Evolutionary conservation across 35 echinoderm and acorn worm genomes (phyloP).

Genomic region (Apostichopus parvimensis): DNA sequence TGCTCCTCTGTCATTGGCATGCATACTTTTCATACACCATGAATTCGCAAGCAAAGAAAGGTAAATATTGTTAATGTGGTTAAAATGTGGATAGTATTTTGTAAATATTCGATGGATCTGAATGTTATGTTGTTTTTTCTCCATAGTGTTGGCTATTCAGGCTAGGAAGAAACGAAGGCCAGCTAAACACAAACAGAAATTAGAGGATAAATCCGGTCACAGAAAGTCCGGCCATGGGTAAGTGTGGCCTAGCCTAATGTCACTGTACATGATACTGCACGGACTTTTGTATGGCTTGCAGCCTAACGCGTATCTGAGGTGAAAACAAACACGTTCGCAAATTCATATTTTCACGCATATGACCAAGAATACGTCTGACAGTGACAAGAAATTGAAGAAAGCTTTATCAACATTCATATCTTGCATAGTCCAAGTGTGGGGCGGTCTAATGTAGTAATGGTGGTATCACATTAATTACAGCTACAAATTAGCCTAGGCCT

Average conservation of each 20-base stretch:
- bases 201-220: conserved; percentile 37
- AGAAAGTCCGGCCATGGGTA: conserved; percentile 35
- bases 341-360: too few species aligned
- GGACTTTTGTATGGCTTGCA: background rate
- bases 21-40: background rate
- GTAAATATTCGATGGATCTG: background rate
- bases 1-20: background rate
- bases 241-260: conserved; percentile 17
- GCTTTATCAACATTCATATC: too few species aligned
- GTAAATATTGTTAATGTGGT: background rate
- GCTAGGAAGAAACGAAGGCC: conserved; percentile 50
- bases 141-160: conserved; percentile 45
- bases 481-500: too few species aligned
- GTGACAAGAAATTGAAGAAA: too few species aligned
- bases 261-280: background rate
- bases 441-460: too few species aligned
- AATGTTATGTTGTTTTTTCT: conserved; percentile 13
- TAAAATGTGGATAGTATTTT: background rate
- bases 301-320: background rate
- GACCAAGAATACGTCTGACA: too few species aligned
- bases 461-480: too few species aligned
- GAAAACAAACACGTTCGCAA: too few species aligned
- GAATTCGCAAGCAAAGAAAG: conserved; percentile 41
- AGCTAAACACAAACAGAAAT: conserved; percentile 46
- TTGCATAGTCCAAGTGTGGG: too few species aligned